These are phyloP conservation scores for Adoxophyes honmai DNA, from an alignment of 1,140 invertebrate species.

Conservation along the genomic window DNA sequence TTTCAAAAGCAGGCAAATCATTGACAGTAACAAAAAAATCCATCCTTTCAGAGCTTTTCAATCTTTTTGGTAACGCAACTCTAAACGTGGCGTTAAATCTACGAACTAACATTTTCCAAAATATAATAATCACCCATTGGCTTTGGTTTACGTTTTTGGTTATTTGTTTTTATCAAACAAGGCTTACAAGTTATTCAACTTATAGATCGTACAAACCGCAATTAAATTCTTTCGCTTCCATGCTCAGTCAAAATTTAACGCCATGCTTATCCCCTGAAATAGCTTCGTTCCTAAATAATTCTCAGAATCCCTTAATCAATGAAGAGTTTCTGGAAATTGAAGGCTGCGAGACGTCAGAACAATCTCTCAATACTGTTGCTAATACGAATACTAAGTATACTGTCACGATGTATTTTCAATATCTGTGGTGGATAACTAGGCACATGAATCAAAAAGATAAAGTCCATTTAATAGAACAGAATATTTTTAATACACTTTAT, in stretches of 20 bases:
- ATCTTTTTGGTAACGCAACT: background rate
- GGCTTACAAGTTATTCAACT: background rate
- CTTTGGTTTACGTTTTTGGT: background rate
- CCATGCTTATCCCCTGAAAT: background rate
- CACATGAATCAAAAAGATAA: background rate
- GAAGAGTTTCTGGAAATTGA: background rate
- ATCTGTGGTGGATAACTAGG: constrained; percentile 1
- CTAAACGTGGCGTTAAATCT: background rate
- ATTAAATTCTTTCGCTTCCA: background rate
- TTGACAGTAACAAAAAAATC: background rate
- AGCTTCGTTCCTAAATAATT: background rate
- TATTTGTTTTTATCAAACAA: background rate
- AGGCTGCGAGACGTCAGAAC: background rate
- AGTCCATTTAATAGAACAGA: constrained; percentile 4
- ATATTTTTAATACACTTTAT: background rate
- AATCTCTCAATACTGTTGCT: background rate
- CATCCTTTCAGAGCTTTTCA: background rate
- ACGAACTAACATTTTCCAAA: background rate
- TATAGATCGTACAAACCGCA: background rate
- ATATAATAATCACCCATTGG: background rate
- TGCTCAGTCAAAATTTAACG: background rate
- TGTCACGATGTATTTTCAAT: constrained; percentile 8
- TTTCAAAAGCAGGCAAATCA: background rate
- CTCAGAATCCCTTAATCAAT: background rate
- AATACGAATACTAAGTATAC: background rate